Evolutionary conservation across 2,113 vertebrate species (phyloP), one percentile per base, ranked within the genome.

Genomic region (Entomyzon cyanotis): DNA sequence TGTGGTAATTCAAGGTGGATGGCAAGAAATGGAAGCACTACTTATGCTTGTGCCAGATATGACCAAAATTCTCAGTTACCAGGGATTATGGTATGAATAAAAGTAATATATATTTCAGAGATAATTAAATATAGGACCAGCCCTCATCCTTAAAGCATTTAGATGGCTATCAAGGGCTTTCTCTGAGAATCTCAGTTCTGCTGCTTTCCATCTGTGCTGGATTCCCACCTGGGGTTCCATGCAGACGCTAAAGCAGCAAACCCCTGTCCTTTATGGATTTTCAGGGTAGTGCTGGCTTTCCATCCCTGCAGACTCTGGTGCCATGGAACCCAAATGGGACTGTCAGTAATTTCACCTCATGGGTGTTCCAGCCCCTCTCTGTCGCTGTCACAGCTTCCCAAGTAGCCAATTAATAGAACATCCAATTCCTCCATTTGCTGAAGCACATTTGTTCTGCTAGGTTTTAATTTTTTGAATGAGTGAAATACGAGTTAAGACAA

Each of bases 391-490:
- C 4, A 67, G 67, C 42, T 84, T 58, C 64, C 69, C 25, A n/a
- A 94, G 65, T 1, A 85, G 70, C 27, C 90, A 81, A 86, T 89
- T 95, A 93, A 80, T 49, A 90, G 79, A 88, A 84, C 75, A 60
- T 46, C 50, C 64, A 35, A n/a, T 67, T 60, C 82, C 62, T 74
- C 53, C 60, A n/a, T 71, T 95, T 81, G 78, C 84, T 47, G 47
- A 77, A 63, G 68, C 42, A 47, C 79, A 37, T 92, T 94, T 71
- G 64, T 86, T 96, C 95, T 84, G 87, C 82, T 60, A 60, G 71
- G 52, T 92, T 76, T 56, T 64, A 83, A 81, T 93, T 93, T 94
- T 93, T 62, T 94, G 69, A 95, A 89, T 67, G 75, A 94, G 63
- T 44, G 63, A 90, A 91, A 96, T 6, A 88, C 1, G 14, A 94